Conservation (phyloP, 1,140 invertebrate species). For the Matsumurasca onukii region DNA sequence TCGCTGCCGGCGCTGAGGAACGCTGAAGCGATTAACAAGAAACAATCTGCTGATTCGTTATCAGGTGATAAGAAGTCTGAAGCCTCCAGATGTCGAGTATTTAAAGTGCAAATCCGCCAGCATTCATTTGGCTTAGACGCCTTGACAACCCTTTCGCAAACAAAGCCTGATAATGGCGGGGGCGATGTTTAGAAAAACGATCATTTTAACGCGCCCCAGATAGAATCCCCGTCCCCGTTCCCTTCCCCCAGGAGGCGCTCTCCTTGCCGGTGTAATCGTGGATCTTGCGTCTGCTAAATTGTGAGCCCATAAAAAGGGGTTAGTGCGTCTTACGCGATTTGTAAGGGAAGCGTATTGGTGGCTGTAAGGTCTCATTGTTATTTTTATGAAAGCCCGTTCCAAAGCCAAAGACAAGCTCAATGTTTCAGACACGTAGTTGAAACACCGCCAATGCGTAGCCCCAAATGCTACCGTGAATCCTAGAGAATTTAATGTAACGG, state of each 20-base stretch:
- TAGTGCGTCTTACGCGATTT: slow-evolving; percentile 21
- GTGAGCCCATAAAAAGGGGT: slow-evolving; percentile 25
- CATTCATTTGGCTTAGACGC: slow-evolving; percentile 27
- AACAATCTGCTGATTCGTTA: not conserved
- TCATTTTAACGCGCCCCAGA: slow-evolving; percentile 27
- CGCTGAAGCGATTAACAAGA: not conserved
- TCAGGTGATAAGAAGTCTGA: not conserved
- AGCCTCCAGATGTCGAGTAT: slow-evolving; percentile 13
- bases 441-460: too few relatives aligned
- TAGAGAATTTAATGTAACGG: too few relatives aligned
- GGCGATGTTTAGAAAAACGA: slow-evolving; percentile 22
- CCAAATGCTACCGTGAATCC: too few relatives aligned
- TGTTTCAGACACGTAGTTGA: not conserved
- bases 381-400: too few relatives aligned
- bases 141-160: slow-evolving; percentile 21
- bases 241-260: too few relatives aligned
- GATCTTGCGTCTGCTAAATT: slow-evolving; percentile 18
- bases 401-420: not conserved
- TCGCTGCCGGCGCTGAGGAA: too few relatives aligned
- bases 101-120: slow-evolving; percentile 25
- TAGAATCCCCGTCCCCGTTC: not conserved
- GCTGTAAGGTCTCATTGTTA: too few relatives aligned
- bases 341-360: slow-evolving; percentile 20
- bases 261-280: slow-evolving; percentile 11
- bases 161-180: slow-evolving; percentile 3